These are phyloP conservation scores for Actenoides hombroni DNA, from an alignment of 2,113 vertebrate species.

Conservation along the genomic window DNA sequence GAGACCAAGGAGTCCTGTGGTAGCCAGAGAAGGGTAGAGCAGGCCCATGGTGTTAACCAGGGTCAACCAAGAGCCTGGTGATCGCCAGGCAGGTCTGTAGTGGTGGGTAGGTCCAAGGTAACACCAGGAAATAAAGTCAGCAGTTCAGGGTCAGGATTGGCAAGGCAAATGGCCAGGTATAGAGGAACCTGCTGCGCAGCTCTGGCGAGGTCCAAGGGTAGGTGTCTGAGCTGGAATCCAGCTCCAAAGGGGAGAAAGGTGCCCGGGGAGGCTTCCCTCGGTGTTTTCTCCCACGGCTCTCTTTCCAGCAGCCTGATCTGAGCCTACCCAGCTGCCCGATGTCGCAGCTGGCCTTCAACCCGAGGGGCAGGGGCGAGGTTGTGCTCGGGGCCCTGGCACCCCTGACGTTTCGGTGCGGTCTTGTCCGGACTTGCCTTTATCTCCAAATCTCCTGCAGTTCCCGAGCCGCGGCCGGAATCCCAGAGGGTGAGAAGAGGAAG, in stretches of 20 bases:
- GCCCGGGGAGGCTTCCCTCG: background rate
- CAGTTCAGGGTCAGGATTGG: background rate
- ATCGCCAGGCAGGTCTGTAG: background rate
- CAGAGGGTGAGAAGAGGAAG: constrained; percentile 21
- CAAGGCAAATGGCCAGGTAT: background rate
- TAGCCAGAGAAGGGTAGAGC: background rate
- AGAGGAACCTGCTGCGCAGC: background rate
- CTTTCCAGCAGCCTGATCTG: background rate
- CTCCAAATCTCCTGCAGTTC: background rate
- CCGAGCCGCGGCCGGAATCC: background rate
- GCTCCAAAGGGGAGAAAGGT: background rate
- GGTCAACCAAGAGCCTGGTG: background rate
- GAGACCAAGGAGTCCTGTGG: accelerated
- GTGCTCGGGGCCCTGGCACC: background rate
- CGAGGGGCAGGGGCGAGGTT: background rate
- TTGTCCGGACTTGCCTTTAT: background rate
- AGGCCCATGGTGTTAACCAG: background rate
- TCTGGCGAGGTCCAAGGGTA: background rate
- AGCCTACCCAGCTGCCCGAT: background rate
- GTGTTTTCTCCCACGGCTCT: background rate
- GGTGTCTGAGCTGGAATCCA: background rate
- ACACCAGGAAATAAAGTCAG: background rate
- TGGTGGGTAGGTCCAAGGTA: background rate
- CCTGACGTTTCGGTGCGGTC: background rate
- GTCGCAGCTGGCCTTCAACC: background rate